Evolutionary conservation across 2,888 invertebrate species (phyloP).

Genomic region (Orchestes rusci): DNA sequence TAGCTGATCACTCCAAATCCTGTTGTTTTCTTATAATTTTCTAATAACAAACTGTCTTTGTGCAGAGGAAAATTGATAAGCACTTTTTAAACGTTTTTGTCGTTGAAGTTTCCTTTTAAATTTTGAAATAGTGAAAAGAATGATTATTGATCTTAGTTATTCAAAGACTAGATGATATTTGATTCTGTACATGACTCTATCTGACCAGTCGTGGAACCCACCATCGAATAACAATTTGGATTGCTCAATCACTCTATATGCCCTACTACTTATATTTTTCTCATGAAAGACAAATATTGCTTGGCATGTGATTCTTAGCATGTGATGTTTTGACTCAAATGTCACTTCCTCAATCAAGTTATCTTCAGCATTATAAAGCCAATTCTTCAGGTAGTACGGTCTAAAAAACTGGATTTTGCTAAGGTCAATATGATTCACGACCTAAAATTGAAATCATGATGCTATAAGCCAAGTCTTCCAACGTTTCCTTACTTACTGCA

Average conservation of each 20-base stretch:
- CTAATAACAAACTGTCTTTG: too few relatives aligned
- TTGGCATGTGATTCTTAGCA: slow-evolving; percentile 46
- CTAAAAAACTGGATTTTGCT: slow-evolving; percentile 46
- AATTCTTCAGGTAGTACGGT: slow-evolving; percentile 51
- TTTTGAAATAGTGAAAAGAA: too few relatives aligned
- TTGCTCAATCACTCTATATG: slow-evolving; percentile 49
- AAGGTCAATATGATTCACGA: slow-evolving; percentile 37
- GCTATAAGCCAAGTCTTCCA: neutral
- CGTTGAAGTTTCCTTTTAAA: too few relatives aligned
- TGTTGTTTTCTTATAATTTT: too few relatives aligned
- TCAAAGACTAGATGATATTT: too few relatives aligned
- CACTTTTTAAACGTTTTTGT: too few relatives aligned
- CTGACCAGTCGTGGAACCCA: too few relatives aligned
- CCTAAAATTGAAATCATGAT: slow-evolving; percentile 6
- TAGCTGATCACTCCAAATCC: too few relatives aligned
- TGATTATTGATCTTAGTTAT: too few relatives aligned
- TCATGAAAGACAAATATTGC: slow-evolving; percentile 53
- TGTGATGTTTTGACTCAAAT: slow-evolving; percentile 47
- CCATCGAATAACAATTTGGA: slow-evolving; percentile 38
- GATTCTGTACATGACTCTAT: too few relatives aligned
- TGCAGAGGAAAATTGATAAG: too few relatives aligned
- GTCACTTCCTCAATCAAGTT: slow-evolving; percentile 39
- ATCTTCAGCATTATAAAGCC: slow-evolving; percentile 41
- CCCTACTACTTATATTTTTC: slow-evolving; percentile 45
- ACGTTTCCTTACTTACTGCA: slow-evolving; percentile 37